Base-by-base conservation (phyloP, 2,113 vertebrate genomes). In the Thermophis baileyi region DNA sequence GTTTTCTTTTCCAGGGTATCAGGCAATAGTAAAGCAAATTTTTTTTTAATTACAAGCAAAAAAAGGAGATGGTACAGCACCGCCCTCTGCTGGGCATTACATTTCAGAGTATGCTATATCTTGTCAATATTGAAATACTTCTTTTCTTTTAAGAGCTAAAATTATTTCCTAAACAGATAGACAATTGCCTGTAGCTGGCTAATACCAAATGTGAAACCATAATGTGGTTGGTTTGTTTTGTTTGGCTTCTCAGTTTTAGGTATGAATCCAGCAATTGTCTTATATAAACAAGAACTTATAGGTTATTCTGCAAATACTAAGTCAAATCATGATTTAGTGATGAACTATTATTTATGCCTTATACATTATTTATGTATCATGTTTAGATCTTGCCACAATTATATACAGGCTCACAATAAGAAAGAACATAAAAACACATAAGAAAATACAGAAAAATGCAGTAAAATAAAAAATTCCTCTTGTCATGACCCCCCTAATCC, bases 41-140 rank as follows among this genome's bases (percentile, higher is more conserved):
- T 87, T 57, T 54, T 87, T 51, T 53, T 35, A 27, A 6, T 87
- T 88, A 86, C 11, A 87, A 49, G 46, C 10, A 86, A 87, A 27
- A 44, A 74, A 85, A 14, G 1, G 35, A 30, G n/a, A 25, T 16
- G 47, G 25, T 63, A 12, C 27, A 35, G 6, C 9, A 55, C 35
- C 50, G 93, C 94, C 94, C 93, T 91, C 95, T 96, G 47, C 90
- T 90, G 91, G n/a, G 44, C 74, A 44, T 81, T 81, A 20, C 6
- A 81, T 85, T 47, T 85, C 51, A 49, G 40, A 54, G 69, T 50
- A 54, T 8, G 0, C 60, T 54, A 6, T 47, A n/a, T 44, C 57
- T 49, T 81, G 8, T 44, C 24, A 55, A 44, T 30, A 53, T 10
- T 35, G 20, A 49, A 47, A 40, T 18, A 81, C n/a, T 30, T 86